Conservation (phyloP, 1,140 invertebrate species). For the Campoletis sonorensis region DNA sequence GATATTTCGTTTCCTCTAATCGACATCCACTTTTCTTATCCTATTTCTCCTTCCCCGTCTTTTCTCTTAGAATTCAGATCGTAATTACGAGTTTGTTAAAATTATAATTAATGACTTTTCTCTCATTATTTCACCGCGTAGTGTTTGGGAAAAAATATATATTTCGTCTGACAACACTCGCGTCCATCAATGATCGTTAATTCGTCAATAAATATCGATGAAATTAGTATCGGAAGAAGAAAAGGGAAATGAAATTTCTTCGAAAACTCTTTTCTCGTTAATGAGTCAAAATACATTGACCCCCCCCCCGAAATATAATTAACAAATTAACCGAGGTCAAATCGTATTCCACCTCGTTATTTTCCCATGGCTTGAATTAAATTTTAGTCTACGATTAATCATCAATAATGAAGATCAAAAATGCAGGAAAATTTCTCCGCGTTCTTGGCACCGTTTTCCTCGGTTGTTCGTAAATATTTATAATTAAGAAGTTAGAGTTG, state of each 20-base stretch:
- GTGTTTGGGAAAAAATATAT: neutral
- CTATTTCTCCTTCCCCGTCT: neutral
- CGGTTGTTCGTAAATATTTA: no score
- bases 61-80: neutral
- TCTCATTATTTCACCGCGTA: neutral
- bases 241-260: no score
- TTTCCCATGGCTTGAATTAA: neutral
- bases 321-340: neutral
- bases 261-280: no score
- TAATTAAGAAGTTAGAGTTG: no score
- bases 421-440: no score
- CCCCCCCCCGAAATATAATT: neutral
- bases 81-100: neutral
- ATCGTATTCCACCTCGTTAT: neutral
- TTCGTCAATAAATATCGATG: no score
- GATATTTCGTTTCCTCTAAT: conserved; percentile 11
- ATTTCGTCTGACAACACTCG: no score
- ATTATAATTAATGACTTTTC: neutral
- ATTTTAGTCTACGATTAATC: neutral
- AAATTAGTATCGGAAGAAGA: no score
- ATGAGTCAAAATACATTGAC: no score
- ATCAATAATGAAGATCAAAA: neutral
- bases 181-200: no score
- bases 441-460: no score
- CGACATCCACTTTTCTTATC: neutral